phyloP scores from a whole-genome alignment of 1,140 invertebrate species.

The Pseudomyrmex pallidus region DNA sequence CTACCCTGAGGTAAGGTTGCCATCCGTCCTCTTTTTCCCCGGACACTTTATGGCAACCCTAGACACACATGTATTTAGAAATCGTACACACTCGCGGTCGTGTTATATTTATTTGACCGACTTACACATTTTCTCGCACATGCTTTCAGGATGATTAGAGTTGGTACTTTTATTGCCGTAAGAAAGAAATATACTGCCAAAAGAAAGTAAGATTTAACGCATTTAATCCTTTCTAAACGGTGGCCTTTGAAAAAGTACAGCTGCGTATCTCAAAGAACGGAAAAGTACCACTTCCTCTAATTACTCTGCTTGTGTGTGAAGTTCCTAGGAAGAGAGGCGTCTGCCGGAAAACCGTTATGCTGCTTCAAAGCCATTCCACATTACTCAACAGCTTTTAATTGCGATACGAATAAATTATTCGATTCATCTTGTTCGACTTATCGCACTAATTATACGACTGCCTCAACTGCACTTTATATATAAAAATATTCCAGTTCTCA shows the following conservation, averaged over 20 bases:
- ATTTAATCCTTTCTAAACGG: slow-evolving; percentile 58
- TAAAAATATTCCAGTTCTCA: background rate
- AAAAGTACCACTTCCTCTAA: slow-evolving; percentile 59
- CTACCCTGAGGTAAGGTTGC: too few relatives aligned
- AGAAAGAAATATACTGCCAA: slow-evolving; percentile 31
- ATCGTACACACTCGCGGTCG: background rate
- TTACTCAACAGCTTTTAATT: slow-evolving; percentile 55
- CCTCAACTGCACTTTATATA: slow-evolving; percentile 3
- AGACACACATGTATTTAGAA: too few relatives aligned
- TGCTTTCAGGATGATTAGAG: slow-evolving; percentile 15
- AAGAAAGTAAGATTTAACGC: slow-evolving; percentile 53
- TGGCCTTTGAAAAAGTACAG: slow-evolving; percentile 51
- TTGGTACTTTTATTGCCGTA: slow-evolving; percentile 34
- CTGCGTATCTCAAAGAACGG: slow-evolving; percentile 55
- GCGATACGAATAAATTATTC: slow-evolving; percentile 46
- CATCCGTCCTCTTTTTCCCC: too few relatives aligned
- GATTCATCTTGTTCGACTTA: slow-evolving; percentile 12
- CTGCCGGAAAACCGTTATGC: slow-evolving; percentile 54
- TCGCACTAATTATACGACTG: slow-evolving; percentile 29
- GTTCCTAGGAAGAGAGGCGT: slow-evolving; percentile 27
- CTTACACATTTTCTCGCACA: slow-evolving; percentile 4
- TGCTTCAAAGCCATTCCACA: slow-evolving; percentile 42
- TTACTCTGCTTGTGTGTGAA: slow-evolving; percentile 55
- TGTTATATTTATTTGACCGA: background rate
- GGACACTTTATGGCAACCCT: too few relatives aligned